A percentile compares a stretch with the other conserved stretches of the same genome.
These are phyloP conservation scores for Chrysemys picta DNA, from an alignment of 2,113 vertebrate genomes.

Conservation along the genomic window DNA sequence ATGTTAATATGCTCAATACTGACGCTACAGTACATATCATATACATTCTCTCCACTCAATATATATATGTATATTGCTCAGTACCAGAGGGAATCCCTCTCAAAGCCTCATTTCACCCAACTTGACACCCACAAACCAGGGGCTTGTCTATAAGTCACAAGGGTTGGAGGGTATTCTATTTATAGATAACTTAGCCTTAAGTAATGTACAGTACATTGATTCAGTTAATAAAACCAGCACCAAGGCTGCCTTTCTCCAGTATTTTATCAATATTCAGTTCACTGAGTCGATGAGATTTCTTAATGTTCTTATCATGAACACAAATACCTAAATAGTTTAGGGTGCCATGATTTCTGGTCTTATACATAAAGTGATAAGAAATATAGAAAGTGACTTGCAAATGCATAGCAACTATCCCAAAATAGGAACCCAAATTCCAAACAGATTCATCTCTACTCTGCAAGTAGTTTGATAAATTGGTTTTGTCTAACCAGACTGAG, in stretches of 20 bases:
- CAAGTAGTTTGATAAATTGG: background rate
- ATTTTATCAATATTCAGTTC: background rate
- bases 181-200: conserved; percentile 21
- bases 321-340: background rate
- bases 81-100: conserved; percentile 12
- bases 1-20: conserved; percentile 37
- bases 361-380: background rate
- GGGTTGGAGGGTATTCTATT: conserved; percentile 38
- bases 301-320: background rate
- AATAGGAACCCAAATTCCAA: background rate
- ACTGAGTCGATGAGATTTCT: background rate
- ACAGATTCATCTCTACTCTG: background rate
- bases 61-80: background rate
- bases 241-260: background rate
- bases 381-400: background rate
- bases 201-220: background rate
- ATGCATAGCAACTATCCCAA: background rate
- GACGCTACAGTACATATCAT: background rate
- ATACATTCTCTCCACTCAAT: background rate
- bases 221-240: conserved; percentile 31
- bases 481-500: background rate
- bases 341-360: background rate
- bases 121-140: background rate
- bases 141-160: background rate
- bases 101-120: background rate